Conservation (phyloP, 2,888 invertebrate genomes). For the Caenorhabditis sulstoni region DNA sequence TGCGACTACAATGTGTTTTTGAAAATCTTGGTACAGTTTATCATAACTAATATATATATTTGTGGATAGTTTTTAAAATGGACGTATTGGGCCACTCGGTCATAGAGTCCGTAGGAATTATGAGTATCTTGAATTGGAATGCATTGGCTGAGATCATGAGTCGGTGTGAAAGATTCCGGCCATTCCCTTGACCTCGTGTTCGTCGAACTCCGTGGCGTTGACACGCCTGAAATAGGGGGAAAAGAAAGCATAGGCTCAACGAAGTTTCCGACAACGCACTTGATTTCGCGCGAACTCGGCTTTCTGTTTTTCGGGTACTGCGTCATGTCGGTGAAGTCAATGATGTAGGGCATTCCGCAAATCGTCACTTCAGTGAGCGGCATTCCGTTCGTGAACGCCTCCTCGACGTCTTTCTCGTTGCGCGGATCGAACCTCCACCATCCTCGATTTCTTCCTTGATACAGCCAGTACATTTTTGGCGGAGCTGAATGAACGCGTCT, state of each 20-base stretch:
- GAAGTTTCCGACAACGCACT: conserved; percentile 46
- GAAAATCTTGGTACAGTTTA: background rate
- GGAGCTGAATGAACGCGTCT: background rate
- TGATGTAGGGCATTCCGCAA: conserved; percentile 58
- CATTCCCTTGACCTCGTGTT: conserved; percentile 55
- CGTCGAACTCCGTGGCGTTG: conserved; percentile 43
- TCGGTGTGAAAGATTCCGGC: conserved; percentile 50
- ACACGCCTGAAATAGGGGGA: conserved; percentile 54
- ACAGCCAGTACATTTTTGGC: conserved; percentile 59
- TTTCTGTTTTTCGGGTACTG: conserved; percentile 52
- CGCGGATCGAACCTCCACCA: conserved; percentile 75
- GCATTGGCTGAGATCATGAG: too few relatives aligned
- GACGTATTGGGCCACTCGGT: too few relatives aligned
- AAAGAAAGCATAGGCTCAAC: too few relatives aligned
- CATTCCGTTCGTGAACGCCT: conserved; percentile 26
- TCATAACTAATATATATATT: background rate
- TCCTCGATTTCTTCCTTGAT: conserved; percentile 57
- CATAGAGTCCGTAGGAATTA: too few relatives aligned
- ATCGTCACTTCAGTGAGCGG: conserved; percentile 51
- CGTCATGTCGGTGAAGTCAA: conserved; percentile 58
- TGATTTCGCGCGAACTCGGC: conserved; percentile 35
- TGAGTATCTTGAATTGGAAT: too few relatives aligned
- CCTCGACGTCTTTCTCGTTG: conserved; percentile 66
- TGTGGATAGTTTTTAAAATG: background rate
- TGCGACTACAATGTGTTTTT: background rate